Conservation (phyloP, 1,140 invertebrate genomes). For the Rhizoglyphus robini region DNA sequence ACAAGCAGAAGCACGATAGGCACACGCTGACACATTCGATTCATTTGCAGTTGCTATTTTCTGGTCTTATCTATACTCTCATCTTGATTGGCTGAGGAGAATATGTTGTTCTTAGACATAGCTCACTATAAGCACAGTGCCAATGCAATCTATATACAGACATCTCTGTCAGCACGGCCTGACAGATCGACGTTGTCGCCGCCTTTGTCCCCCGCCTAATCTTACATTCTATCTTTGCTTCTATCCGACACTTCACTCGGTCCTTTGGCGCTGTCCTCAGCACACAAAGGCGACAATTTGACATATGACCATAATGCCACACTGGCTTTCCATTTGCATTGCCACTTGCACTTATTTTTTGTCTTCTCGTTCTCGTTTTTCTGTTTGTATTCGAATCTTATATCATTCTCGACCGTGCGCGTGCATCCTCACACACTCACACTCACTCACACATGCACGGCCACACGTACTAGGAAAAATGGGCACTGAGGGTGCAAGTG, state of each 20-base stretch:
- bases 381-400: not conserved
- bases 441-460: not conserved
- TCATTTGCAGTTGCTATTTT: conserved; percentile 8
- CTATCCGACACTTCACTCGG: conserved; percentile 10
- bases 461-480: too few species aligned
- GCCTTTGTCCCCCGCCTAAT: conserved; percentile 12
- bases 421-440: not conserved
- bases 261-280: not conserved
- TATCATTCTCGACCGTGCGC: conserved; percentile 2
- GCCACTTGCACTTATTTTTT: not conserved
- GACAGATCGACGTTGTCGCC: conserved; percentile 13
- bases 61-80: not conserved
- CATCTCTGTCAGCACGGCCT: not conserved
- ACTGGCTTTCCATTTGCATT: conserved; percentile 7
- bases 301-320: not conserved
- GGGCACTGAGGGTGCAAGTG: conserved; percentile 5
- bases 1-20: not conserved
- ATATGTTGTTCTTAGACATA: conserved; percentile 15
- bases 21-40: conserved; percentile 16
- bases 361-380: not conserved
- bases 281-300: conserved; percentile 15
- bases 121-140: not conserved
- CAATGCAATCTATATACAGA: conserved; percentile 10
- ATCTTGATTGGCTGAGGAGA: conserved; percentile 13
- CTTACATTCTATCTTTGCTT: conserved; percentile 1